phyloP scores from a whole-genome alignment of 1,140 invertebrate species.

The Halictus rubicundus region DNA sequence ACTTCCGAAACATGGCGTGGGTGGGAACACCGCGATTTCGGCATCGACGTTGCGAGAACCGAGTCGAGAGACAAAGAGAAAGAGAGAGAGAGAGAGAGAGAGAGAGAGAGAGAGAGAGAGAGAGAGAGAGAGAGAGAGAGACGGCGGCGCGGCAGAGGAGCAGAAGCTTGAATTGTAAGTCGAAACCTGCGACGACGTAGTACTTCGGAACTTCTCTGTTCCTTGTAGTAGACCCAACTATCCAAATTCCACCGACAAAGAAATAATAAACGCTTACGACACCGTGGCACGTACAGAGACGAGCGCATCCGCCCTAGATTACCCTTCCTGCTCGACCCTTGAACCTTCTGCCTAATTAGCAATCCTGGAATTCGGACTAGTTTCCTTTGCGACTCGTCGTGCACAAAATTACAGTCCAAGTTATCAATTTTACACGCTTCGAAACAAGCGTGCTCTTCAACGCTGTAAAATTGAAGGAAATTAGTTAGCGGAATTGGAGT shows the following conservation, averaged over 20 bases:
- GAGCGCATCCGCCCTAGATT: not conserved
- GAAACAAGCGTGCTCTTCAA: too few species aligned
- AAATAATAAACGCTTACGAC: slow-evolving; percentile 40
- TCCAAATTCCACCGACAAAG: slow-evolving; percentile 17
- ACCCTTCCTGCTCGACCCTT: not conserved
- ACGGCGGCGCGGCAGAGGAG: slow-evolving; percentile 16
- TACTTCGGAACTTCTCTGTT: slow-evolving; percentile 23
- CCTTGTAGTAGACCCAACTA: not conserved
- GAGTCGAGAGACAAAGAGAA: not conserved
- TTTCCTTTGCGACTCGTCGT: too few species aligned
- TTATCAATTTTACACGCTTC: not conserved
- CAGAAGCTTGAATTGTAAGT: slow-evolving; percentile 50
- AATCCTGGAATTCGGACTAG: not conserved
- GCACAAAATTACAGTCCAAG: too few species aligned
- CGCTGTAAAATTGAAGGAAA: too few species aligned
- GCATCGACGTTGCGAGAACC: slow-evolving; percentile 29
- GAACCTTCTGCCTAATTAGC: not conserved
- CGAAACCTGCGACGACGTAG: slow-evolving; percentile 36
- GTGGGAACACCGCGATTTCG: slow-evolving; percentile 44
- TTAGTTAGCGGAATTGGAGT: too few species aligned
- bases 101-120: too few species aligned
- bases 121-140: not conserved
- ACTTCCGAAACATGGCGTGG: slow-evolving; percentile 41
- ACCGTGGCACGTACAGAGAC: slow-evolving; percentile 5
- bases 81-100: too few species aligned